These are phyloP conservation scores for Sebastolobus altivelis DNA, from an alignment of 2,797 vertebrate species.

Conservation along the genomic window DNA sequence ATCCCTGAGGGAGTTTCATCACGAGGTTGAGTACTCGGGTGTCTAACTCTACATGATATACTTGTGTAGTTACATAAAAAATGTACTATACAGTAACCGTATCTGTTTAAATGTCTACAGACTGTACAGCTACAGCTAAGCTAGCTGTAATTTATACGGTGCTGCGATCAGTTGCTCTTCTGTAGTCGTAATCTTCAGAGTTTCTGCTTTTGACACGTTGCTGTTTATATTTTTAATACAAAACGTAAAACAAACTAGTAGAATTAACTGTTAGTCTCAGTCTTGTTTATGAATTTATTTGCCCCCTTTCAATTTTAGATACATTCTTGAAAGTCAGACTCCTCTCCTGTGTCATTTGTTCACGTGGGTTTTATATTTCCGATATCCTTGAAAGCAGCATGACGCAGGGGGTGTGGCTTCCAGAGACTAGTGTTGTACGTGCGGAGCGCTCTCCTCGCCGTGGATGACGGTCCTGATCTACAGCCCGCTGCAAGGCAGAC, in stretches of 20 bases:
- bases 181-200: rapidly evolving
- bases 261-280: background rate
- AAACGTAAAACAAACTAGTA: background rate
- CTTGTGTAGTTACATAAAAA: background rate
- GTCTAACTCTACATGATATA: background rate
- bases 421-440: conserved; percentile 55
- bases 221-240: background rate
- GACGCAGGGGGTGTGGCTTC: conserved; percentile 44
- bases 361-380: background rate
- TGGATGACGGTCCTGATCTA: conserved; percentile 60
- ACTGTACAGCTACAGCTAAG: background rate
- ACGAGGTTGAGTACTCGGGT: background rate
- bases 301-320: background rate
- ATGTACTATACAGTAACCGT: no score
- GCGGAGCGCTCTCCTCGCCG: conserved; percentile 23
- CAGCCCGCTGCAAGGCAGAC: conserved; percentile 3
- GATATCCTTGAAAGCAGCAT: conserved; percentile 3
- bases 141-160: background rate
- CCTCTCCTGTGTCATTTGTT: no score
- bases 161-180: conserved; percentile 7
- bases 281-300: background rate
- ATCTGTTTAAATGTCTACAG: no score
- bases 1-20: background rate
- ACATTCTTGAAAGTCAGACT: background rate
- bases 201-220: background rate